Percentiles rank a stretch among this genome's conserved stretches.
Conservation (phyloP, 64 coral and sea anemone genomes). For the Acropora tenuis region DNA sequence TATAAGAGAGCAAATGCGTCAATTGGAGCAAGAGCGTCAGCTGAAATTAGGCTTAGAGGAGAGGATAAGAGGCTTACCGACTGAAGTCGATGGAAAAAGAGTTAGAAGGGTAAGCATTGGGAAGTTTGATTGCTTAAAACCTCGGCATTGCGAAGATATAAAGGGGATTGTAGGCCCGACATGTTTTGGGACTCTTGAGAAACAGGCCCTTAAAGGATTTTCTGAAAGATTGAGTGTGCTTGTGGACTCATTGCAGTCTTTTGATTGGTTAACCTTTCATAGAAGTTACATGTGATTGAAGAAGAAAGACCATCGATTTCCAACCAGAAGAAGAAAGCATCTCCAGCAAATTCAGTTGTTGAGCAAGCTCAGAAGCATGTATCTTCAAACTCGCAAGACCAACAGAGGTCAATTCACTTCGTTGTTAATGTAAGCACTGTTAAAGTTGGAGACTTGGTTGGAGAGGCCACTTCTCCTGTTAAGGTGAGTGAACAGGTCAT, state of each 20-base stretch:
- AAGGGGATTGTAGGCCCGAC: no score
- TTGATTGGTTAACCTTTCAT: background rate
- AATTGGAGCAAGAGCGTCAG: conserved; percentile 69
- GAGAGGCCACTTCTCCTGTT: conserved; percentile 80
- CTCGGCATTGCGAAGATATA: no score
- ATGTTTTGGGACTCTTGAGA: no score
- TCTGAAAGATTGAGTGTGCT: no score
- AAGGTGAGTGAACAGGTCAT: background rate
- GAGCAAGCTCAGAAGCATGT: background rate
- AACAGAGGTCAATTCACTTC: conserved; percentile 83
- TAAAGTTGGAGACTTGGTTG: conserved; percentile 64
- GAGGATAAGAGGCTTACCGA: conserved; percentile 49
- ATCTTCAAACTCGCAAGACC: background rate
- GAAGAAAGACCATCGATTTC: background rate
- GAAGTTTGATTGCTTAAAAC: conserved; percentile 47
- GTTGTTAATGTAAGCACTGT: conserved; percentile 73
- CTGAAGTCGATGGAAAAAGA: conserved; percentile 54
- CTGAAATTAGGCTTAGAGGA: conserved; percentile 65
- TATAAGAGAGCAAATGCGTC: conserved; percentile 54
- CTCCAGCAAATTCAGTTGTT: background rate
- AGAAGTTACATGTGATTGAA: background rate
- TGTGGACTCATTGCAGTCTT: no score
- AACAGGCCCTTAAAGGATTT: no score
- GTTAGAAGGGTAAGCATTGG: conserved; percentile 10
- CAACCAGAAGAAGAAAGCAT: background rate